Conservation (phyloP, 2,888 invertebrate species). For the Tenthredo mesomela region DNA sequence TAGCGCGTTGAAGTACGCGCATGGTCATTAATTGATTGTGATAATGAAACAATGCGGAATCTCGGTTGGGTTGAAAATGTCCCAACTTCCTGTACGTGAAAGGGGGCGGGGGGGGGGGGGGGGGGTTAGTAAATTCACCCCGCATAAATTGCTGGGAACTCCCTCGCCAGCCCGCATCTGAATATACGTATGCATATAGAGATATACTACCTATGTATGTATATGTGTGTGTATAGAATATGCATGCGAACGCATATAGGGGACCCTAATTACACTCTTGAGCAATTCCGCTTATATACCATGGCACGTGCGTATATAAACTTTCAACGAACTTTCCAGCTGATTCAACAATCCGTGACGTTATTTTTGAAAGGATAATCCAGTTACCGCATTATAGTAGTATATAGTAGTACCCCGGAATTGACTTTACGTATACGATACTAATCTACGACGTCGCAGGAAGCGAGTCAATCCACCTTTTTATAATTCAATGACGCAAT, state of each 20-base stretch:
- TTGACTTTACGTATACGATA: not conserved
- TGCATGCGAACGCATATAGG: conserved; percentile 40
- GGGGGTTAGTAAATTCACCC: conserved; percentile 40
- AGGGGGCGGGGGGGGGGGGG: conserved; percentile 48
- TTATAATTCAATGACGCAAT: conserved; percentile 14
- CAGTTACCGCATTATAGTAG: conserved; percentile 48
- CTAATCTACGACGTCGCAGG: conserved; percentile 13
- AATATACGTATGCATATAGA: conserved; percentile 57
- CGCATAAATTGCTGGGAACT: conserved; percentile 38
- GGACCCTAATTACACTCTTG: conserved; percentile 41
- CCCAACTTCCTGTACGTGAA: not conserved
- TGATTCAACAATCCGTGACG: conserved; percentile 45
- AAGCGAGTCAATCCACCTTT: not conserved
- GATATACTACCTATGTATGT: not conserved
- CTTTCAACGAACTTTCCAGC: conserved; percentile 44
- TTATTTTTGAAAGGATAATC: conserved; percentile 53
- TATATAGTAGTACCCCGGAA: not conserved
- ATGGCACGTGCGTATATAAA: conserved; percentile 22
- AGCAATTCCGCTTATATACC: conserved; percentile 31
- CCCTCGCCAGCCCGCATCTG: conserved; percentile 41
- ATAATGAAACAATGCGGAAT: not conserved
- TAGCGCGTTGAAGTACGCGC: not conserved
- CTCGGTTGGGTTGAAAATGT: not conserved
- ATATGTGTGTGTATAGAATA: not conserved
- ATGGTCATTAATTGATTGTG: conserved; percentile 7